Evolutionary conservation across 64 coral and sea anemone species (phyloP).

Genomic region (Cladopsammia gracilis): DNA sequence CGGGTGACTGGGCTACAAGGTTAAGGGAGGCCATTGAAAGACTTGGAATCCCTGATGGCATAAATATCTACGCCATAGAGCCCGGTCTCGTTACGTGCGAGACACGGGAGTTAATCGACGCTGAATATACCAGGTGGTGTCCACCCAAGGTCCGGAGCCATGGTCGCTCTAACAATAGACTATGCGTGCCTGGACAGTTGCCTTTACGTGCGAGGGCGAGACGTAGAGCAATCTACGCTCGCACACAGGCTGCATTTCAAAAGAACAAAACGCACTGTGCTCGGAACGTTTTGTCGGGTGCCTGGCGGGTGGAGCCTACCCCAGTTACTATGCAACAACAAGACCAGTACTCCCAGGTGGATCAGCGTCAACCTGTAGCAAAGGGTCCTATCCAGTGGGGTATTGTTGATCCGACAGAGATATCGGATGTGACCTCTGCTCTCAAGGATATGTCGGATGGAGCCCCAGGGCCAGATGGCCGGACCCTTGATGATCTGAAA

Average conservation of each 20-base stretch:
- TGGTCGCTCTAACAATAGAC: too few species aligned
- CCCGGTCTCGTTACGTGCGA: too few species aligned
- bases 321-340: neutral
- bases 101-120: too few species aligned
- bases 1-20: too few species aligned
- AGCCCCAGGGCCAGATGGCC: neutral
- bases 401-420: neutral
- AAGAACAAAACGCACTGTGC: neutral
- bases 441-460: neutral
- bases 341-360: neutral
- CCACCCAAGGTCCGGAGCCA: too few species aligned
- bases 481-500: neutral
- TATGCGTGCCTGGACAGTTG: too few species aligned
- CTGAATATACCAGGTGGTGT: too few species aligned
- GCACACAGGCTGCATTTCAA: neutral
- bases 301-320: neutral
- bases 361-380: neutral
- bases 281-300: neutral
- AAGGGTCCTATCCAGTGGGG: neutral
- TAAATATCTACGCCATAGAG: too few species aligned
- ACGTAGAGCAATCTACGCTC: neutral
- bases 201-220: neutral
- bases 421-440: neutral
- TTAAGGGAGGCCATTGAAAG: too few species aligned
- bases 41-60: too few species aligned